A percentile compares a stretch with the other conserved stretches of the same genome.
Evolutionary conservation across 2,113 vertebrate genomes (phyloP).

Genomic region (Corythornis vintsioides): DNA sequence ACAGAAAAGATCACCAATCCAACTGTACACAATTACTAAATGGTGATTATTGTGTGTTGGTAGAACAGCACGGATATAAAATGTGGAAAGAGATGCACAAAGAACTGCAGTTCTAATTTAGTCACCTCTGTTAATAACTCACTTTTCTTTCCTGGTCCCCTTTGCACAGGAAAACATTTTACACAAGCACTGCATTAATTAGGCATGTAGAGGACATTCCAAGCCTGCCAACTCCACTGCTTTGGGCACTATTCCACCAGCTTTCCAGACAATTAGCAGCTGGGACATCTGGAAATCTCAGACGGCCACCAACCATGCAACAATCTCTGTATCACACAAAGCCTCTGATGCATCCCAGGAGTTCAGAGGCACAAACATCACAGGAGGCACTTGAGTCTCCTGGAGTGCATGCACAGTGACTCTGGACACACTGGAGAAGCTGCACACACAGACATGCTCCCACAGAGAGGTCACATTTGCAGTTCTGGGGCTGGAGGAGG

Average conservation of each 20-base stretch:
- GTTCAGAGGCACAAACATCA: neutral
- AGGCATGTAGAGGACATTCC: conserved; percentile 12
- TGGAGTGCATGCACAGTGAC: neutral
- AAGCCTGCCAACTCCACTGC: neutral
- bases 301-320: conserved; percentile 40
- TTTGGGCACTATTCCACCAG: conserved; percentile 44
- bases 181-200: conserved; percentile 17
- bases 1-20: neutral
- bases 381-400: neutral
- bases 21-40: neutral
- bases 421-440: neutral
- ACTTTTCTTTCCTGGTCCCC: neutral
- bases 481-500: neutral
- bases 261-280: conserved; percentile 48
- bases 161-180: conserved; percentile 1
- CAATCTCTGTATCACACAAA: neutral
- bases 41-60: neutral
- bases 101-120: neutral
- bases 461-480: neutral
- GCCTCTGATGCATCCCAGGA: neutral
- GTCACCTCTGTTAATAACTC: neutral
- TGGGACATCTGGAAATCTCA: conserved; percentile 46
- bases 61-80: neutral
- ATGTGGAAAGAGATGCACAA: neutral
- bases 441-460: neutral